phyloP scores from a whole-genome alignment of 2,113 vertebrate genomes.

The Brachionichthys hirsutus region DNA sequence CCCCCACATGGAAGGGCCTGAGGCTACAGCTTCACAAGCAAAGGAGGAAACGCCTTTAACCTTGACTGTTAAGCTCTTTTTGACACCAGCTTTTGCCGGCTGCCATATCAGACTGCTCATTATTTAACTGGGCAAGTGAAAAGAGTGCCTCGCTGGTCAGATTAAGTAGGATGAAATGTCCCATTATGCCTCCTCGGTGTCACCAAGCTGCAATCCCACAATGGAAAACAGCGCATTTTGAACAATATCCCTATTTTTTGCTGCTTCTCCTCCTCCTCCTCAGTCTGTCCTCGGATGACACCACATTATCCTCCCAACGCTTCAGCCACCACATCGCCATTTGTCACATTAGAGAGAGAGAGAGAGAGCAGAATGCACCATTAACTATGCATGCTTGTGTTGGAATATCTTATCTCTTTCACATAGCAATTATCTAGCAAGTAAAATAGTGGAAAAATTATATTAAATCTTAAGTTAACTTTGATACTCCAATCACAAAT shows the following conservation, averaged over 20 bases:
- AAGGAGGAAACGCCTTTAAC: slow-evolving; percentile 48
- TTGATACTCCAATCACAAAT: too few relatives aligned
- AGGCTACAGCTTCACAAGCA: slow-evolving; percentile 31
- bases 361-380: slow-evolving; percentile 7
- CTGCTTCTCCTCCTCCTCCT: slow-evolving; percentile 43
- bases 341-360: slow-evolving; percentile 29
- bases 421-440: neutral
- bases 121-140: neutral
- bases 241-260: slow-evolving; percentile 63
- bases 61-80: slow-evolving; percentile 20
- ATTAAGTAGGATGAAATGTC: slow-evolving; percentile 48
- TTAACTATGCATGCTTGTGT: neutral
- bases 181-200: slow-evolving; percentile 53
- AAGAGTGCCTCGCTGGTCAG: slow-evolving; percentile 17
- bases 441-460: neutral
- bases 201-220: slow-evolving; percentile 47
- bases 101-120: neutral
- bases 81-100: neutral
- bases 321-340: slow-evolving; percentile 19
- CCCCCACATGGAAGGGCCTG: slow-evolving; percentile 10
- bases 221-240: slow-evolving; percentile 50
- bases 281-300: slow-evolving; percentile 49
- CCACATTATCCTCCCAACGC: slow-evolving; percentile 26
- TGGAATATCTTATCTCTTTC: neutral
- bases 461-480: too few relatives aligned